These are phyloP conservation scores for Danaus melanippus DNA, from an alignment of 1,140 invertebrate species.

Conservation along the genomic window DNA sequence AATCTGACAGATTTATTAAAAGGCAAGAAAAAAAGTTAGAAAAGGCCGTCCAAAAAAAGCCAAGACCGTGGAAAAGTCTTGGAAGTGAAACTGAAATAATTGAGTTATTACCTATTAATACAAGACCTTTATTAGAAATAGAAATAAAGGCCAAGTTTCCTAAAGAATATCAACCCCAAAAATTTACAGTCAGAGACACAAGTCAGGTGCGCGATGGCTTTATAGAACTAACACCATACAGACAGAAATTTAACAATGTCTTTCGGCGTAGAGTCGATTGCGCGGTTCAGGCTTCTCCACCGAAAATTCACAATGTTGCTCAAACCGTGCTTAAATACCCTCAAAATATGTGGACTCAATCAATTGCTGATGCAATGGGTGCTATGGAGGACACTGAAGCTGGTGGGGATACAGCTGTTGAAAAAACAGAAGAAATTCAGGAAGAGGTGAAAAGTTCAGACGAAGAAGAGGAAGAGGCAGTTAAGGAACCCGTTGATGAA, in stretches of 20 bases:
- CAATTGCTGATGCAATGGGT: constrained; percentile 67
- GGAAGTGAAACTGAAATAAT: constrained; percentile 78
- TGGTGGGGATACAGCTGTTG: constrained; percentile 31
- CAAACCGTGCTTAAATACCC: constrained; percentile 79
- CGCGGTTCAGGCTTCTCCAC: constrained; percentile 67
- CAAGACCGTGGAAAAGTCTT: constrained; percentile 74
- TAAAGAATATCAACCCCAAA: constrained; percentile 60
- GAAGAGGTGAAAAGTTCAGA: constrained; percentile 33
- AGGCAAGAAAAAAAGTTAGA: constrained; percentile 74
- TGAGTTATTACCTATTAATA: constrained; percentile 66
- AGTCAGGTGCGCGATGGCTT: constrained; percentile 77
- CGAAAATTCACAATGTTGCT: constrained; percentile 60
- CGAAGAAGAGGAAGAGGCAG: constrained; percentile 39
- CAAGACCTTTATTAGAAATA: constrained; percentile 74
- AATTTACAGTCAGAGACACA: constrained; percentile 67
- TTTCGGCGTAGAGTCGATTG: constrained; percentile 70
- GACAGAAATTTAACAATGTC: constrained; percentile 74
- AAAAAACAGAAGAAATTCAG: constrained; percentile 15
- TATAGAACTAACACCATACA: constrained; percentile 74
- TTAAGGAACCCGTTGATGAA: constrained; percentile 37
- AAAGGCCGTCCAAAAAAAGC: constrained; percentile 75
- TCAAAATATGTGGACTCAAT: constrained; percentile 79
- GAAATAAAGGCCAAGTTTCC: constrained; percentile 77
- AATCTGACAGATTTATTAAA: constrained; percentile 64
- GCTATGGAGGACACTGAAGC: constrained; percentile 33